These are phyloP conservation scores for Natrix natrix DNA, from an alignment of 2,797 vertebrate species.

Conservation along the genomic window DNA sequence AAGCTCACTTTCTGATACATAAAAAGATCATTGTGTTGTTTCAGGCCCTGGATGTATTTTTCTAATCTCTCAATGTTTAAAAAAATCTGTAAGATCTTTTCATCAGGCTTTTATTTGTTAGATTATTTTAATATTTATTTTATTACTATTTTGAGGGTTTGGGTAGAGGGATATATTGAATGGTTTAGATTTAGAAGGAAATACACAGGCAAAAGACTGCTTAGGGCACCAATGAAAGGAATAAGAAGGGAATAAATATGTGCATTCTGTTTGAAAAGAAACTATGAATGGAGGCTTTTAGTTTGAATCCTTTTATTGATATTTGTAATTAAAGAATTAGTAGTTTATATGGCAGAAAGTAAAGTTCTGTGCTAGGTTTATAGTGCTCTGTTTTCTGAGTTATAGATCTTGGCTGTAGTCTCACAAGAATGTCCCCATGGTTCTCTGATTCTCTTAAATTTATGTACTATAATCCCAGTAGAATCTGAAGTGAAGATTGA, in stretches of 20 bases:
- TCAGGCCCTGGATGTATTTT: neutral
- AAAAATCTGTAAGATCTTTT: neutral
- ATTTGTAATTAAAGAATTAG: neutral
- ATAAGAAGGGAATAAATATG: neutral
- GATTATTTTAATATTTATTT: neutral
- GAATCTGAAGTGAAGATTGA: conserved; percentile 83
- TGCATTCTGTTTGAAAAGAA: neutral
- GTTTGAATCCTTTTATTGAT: neutral
- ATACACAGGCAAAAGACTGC: neutral
- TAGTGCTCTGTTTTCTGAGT: neutral
- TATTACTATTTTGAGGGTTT: neutral
- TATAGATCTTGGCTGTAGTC: neutral
- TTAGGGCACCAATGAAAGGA: neutral
- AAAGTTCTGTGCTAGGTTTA: neutral
- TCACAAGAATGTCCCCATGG: too few relatives aligned
- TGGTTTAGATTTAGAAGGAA: neutral
- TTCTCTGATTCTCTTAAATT: neutral
- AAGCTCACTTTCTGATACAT: neutral
- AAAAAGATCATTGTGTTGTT: neutral
- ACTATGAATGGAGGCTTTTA: neutral
- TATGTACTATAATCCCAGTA: conserved; percentile 54
- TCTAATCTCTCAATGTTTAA: neutral
- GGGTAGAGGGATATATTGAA: neutral
- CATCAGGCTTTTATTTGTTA: neutral
- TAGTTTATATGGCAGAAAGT: neutral